These are phyloP conservation scores for Caranx ignobilis DNA, from an alignment of 2,113 vertebrate species.

Conservation along the genomic window DNA sequence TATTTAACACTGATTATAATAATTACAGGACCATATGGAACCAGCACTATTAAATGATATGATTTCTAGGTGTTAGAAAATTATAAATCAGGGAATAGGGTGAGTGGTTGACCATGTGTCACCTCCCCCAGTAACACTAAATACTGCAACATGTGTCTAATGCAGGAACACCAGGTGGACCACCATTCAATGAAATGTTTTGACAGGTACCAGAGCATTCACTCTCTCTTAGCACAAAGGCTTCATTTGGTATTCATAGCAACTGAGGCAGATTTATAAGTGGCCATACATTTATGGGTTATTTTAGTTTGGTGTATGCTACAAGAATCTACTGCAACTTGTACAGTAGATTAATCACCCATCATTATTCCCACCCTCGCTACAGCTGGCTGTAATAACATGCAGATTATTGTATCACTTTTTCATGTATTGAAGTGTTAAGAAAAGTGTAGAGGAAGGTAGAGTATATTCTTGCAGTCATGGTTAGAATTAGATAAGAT, in stretches of 20 bases:
- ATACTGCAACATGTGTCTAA: neutral
- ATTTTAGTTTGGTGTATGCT: constrained; percentile 2
- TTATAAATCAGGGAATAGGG: neutral
- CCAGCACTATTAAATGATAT: neutral
- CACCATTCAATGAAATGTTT: constrained; percentile 26
- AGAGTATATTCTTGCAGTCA: neutral
- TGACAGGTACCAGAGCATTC: constrained; percentile 21
- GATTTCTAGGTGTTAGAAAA: neutral
- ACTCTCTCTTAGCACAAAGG: constrained; percentile 23
- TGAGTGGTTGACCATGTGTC: neutral
- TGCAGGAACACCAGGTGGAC: constrained; percentile 8
- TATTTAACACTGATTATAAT: neutral
- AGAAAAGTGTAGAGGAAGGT: neutral
- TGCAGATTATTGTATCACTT: neutral
- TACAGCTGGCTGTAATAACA: neutral
- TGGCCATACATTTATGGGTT: constrained; percentile 3
- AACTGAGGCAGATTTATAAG: constrained; percentile 23
- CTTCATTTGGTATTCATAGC: constrained; percentile 41
- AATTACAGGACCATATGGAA: neutral
- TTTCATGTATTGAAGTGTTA: neutral
- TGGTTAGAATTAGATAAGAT: neutral
- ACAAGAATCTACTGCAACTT: neutral
- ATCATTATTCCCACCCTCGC: neutral
- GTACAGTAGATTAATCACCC: neutral
- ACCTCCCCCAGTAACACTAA: neutral